phyloP scores from a whole-genome alignment of 2,888 invertebrate genomes.

The Xiphydria camelus region DNA sequence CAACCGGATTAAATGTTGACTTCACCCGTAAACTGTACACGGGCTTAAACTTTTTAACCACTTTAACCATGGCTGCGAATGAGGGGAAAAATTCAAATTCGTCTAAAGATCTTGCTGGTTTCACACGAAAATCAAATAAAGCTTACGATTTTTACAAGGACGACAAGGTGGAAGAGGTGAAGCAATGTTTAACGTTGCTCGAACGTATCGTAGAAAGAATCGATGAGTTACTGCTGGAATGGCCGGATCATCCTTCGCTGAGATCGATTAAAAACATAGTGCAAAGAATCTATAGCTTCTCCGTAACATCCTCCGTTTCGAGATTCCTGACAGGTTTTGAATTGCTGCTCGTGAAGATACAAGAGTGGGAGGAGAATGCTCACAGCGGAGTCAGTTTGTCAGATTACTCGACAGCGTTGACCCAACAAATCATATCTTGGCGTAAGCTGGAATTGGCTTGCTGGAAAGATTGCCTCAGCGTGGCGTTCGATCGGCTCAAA shows the following conservation, averaged over 20 bases:
- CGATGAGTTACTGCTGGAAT: constrained; percentile 70
- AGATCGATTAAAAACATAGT: constrained; percentile 73
- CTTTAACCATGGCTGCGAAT: constrained; percentile 58
- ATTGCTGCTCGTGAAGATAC: constrained; percentile 78
- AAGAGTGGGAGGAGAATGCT: constrained; percentile 93
- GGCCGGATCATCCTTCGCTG: constrained; percentile 90
- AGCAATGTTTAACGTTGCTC: constrained; percentile 72
- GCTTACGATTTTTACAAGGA: constrained; percentile 80
- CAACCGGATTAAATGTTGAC: constrained; percentile 61
- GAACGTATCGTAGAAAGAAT: constrained; percentile 67
- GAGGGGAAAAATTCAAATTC: too few relatives aligned
- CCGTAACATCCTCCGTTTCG: constrained; percentile 80
- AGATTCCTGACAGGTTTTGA: constrained; percentile 91
- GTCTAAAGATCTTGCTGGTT: not conserved
- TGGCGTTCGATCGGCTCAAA: constrained; percentile 68
- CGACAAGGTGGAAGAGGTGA: constrained; percentile 77
- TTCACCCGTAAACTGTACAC: constrained; percentile 63
- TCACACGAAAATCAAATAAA: constrained; percentile 21
- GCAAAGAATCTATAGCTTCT: constrained; percentile 69
- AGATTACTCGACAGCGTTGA: constrained; percentile 72
- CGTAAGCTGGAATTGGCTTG: constrained; percentile 84
- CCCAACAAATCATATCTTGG: constrained; percentile 86
- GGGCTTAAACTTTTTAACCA: constrained; percentile 63
- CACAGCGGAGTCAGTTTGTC: constrained; percentile 83
- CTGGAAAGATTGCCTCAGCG: constrained; percentile 84